Evolutionary conservation across 2,797 vertebrate genomes (phyloP).

Genomic region (Antennarius maculatus): DNA sequence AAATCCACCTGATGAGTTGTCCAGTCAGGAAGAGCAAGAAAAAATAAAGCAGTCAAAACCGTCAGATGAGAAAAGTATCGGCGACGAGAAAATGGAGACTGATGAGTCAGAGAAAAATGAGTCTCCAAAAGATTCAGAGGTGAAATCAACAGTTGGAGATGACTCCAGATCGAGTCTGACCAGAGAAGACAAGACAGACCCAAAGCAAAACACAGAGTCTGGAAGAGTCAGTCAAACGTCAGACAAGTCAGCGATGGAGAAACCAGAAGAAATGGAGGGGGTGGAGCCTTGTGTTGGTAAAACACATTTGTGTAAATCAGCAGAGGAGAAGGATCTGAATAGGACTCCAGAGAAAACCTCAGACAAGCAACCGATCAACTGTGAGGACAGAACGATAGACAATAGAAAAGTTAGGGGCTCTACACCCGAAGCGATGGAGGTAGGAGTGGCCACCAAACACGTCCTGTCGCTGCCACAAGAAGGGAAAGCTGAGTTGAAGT

Average conservation of each 20-base stretch:
- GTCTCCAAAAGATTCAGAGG: slow-evolving; percentile 29
- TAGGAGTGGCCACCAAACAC: slow-evolving; percentile 4
- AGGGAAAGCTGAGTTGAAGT: slow-evolving; percentile 9
- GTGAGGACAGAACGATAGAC: slow-evolving; percentile 2
- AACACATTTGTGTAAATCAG: slow-evolving; percentile 6
- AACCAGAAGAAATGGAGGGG: slow-evolving; percentile 6
- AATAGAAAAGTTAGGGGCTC: neutral
- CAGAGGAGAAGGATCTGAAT: neutral
- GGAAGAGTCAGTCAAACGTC: slow-evolving; percentile 28
- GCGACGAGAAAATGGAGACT: neutral
- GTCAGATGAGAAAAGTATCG: neutral
- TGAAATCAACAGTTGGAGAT: slow-evolving; percentile 12
- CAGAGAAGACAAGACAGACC: slow-evolving; percentile 3
- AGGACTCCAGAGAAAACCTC: neutral
- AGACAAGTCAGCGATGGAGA: slow-evolving; percentile 23
- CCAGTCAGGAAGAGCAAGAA: slow-evolving; percentile 26
- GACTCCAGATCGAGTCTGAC: neutral
- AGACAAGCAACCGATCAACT: slow-evolving; percentile 16
- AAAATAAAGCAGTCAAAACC: slow-evolving; percentile 9
- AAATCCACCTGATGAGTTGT: slow-evolving; percentile 21
- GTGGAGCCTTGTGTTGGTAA: slow-evolving; percentile 1
- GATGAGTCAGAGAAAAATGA: slow-evolving; percentile 27
- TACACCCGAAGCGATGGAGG: neutral
- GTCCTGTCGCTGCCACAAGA: slow-evolving; percentile 37
- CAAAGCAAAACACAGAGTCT: neutral